phyloP scores from a whole-genome alignment of 1,140 invertebrate genomes.

The Amphibalanus amphitrite region DNA sequence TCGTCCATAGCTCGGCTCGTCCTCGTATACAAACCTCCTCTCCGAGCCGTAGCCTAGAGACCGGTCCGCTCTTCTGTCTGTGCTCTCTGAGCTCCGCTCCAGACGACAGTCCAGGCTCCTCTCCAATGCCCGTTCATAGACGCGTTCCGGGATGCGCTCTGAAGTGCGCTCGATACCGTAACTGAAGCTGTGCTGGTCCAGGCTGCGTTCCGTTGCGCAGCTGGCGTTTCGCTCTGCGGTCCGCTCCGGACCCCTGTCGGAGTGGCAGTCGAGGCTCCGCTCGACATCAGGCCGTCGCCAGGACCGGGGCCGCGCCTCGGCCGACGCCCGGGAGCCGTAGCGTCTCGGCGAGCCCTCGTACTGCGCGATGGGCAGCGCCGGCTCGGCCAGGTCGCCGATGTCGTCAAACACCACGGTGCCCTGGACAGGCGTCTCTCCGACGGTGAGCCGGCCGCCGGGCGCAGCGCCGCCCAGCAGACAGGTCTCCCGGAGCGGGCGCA shows the following conservation, averaged over 20 bases:
- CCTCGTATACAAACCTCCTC: background rate
- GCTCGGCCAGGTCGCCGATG: background rate
- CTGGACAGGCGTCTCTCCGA: background rate
- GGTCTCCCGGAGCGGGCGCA: background rate
- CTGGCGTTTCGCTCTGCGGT: background rate
- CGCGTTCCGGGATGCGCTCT: background rate
- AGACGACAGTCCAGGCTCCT: background rate
- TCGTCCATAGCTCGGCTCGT: background rate
- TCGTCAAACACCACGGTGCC: background rate
- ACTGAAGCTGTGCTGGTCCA: background rate
- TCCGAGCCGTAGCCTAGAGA: background rate
- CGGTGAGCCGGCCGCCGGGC: background rate
- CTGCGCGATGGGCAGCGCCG: slow-evolving; percentile 21
- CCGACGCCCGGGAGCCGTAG: slow-evolving; percentile 20
- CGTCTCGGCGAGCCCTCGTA: slow-evolving; percentile 23
- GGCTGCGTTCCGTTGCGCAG: background rate
- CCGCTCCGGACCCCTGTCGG: too few relatives aligned
- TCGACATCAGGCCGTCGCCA: background rate
- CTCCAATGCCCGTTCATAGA: background rate
- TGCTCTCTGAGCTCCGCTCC: background rate
- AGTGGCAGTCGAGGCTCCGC: background rate
- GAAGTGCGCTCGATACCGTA: background rate
- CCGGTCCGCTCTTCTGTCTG: background rate
- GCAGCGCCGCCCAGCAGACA: background rate
- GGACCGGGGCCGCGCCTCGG: background rate